Evolutionary conservation across 2,113 vertebrate genomes (phyloP).

Genomic region (Lampris incognitus): DNA sequence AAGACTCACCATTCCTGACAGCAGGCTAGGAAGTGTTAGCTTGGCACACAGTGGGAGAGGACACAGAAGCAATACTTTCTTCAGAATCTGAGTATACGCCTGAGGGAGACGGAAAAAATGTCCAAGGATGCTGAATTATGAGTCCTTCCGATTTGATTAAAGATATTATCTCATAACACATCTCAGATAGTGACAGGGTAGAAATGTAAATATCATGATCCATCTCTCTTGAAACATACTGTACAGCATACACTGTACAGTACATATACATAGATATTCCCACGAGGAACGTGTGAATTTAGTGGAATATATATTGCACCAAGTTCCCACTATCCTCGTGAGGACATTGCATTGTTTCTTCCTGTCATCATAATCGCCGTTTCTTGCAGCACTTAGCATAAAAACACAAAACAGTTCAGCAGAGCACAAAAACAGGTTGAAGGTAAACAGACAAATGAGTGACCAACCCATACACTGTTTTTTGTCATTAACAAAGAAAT

Average conservation of each 20-base stretch:
- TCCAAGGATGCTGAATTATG: conserved; percentile 62
- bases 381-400: conserved; percentile 35
- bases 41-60: conserved; percentile 39
- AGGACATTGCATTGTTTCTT: conserved; percentile 1
- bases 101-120: conserved; percentile 53
- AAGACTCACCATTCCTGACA: conserved; percentile 58
- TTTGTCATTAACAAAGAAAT: conserved; percentile 55
- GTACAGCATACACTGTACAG: too few species aligned
- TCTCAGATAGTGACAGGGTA: conserved; percentile 16
- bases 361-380: conserved; percentile 6
- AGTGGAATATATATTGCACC: not conserved
- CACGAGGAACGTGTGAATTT: too few species aligned
- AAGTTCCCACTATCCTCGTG: conserved; percentile 6
- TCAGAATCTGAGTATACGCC: conserved; percentile 28
- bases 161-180: conserved; percentile 41
- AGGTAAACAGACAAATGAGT: conserved; percentile 18
- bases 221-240: too few species aligned
- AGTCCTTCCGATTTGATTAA: conserved; percentile 45
- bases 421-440: conserved; percentile 34
- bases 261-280: too few species aligned
- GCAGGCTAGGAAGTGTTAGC: conserved; percentile 67
- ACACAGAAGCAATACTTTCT: conserved; percentile 68
- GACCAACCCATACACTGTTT: conserved; percentile 40
- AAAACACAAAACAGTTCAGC: conserved; percentile 3
- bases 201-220: not conserved